Evolutionary conservation across 2,888 invertebrate genomes (phyloP).

Genomic region (Cosmopolites sordidus): DNA sequence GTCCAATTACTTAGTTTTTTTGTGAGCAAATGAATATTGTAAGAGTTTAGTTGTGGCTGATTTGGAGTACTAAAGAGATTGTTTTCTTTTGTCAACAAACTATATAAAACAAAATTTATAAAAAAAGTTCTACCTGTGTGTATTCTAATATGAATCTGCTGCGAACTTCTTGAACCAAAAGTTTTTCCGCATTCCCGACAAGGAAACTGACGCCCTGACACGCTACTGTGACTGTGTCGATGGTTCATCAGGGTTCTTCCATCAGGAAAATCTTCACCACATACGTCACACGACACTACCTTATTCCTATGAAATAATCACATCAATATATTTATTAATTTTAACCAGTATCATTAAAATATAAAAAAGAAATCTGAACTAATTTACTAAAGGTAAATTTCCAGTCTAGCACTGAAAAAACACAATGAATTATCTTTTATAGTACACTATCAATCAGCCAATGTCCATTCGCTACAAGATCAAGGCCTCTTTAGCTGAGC

Average conservation of each 20-base stretch:
- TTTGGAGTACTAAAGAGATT: too few species aligned
- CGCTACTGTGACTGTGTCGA: constrained; percentile 54
- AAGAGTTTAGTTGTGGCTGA: too few species aligned
- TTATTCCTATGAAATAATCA: constrained; percentile 53
- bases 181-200: constrained; percentile 82
- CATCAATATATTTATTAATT: neutral
- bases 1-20: too few species aligned
- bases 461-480: too few species aligned
- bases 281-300: constrained; percentile 64
- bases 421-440: too few species aligned
- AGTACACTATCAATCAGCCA: too few species aligned
- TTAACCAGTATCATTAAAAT: neutral
- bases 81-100: neutral
- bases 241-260: constrained; percentile 66
- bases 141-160: constrained; percentile 81
- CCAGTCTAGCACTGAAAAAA: too few species aligned
- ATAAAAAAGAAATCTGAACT: too few species aligned
- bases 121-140: constrained; percentile 55
- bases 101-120: neutral
- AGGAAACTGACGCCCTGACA: constrained; percentile 64
- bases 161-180: constrained; percentile 79
- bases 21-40: too few species aligned
- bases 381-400: too few species aligned
- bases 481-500: too few species aligned
- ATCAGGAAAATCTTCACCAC: constrained; percentile 67